Base-by-base conservation (phyloP, 30 jellyfish, hydroid and myxozoan species). In the Aurelia sp. region DNA sequence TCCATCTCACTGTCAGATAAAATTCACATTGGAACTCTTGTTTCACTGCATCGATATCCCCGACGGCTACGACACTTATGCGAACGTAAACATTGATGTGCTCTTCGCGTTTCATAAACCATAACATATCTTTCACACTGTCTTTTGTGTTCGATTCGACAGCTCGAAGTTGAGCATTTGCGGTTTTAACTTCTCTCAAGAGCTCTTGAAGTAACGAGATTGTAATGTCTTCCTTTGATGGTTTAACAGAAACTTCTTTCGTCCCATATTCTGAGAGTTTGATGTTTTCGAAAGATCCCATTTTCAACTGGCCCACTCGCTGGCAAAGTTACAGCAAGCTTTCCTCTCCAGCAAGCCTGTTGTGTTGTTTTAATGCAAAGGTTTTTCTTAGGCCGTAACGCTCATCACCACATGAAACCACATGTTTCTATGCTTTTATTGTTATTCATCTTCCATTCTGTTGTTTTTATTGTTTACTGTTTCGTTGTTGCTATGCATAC, bases 1-100 rank as follows among this genome's bases (percentile, higher is more conserved):
- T 60, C 88, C 88, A 76, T 18, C 65, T 60, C 48, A 62, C 88
- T 12, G 60, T 35, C 78, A 76, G 11, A 64, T 76, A 76, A 22
- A 76, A 76, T 35, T 76, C 88, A 50, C 88, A 76, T 18, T 76
- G 88, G 51, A 59, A 76, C 37, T 76, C 88, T 64, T 76, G 88
- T 21, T 76, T 76, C 3, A 76, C 63, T 10, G 88, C 88, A 18
- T 76, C 88, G 37, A 76, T 76, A 76, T 76, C 88, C 13, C 88
- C 88, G 20, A 76, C 48, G 18, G 78, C 60, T 0, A 76, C 77
- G 67, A 76, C 40, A 20, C 88, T 76, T 44, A 76, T 61, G 6
- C 88, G 60, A 11, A 76, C 41, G 51, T 21, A 76, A 17, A 76
- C 66, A 33, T 33, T 47, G 0, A 76, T 76, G 18, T 21, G 37